Conservation (phyloP, 2,113 vertebrate genomes). For the Varanus salvator region DNA sequence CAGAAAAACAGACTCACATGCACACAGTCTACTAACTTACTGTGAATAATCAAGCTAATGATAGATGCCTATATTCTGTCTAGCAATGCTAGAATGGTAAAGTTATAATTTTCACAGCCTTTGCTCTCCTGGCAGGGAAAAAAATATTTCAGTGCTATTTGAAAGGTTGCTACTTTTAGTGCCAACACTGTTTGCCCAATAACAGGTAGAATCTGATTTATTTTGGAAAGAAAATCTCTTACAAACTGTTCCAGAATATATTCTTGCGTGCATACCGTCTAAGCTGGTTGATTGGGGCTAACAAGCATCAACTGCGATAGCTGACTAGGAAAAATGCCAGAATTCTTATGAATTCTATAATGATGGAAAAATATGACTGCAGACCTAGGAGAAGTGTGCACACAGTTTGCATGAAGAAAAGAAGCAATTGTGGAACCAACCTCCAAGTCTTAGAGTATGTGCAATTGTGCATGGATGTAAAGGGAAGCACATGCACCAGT, state of each 20-base stretch:
- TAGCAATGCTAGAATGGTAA: not conserved
- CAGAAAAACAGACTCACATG: not conserved
- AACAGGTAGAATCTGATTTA: not conserved
- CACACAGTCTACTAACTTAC: not conserved
- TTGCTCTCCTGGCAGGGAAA: not conserved
- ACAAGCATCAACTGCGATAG: not conserved
- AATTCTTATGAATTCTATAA: not conserved
- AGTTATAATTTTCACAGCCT: not conserved
- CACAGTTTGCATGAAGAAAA: not conserved
- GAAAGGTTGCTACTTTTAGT: not conserved
- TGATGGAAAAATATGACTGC: not conserved
- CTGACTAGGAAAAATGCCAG: not conserved
- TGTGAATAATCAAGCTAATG: not conserved
- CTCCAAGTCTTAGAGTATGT: not conserved
- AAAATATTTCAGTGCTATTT: not conserved
- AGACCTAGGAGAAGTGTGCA: not conserved
- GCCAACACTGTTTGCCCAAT: not conserved
- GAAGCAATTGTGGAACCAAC: not conserved
- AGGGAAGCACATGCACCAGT: no score
- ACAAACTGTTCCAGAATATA: not conserved
- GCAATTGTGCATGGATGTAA: no score
- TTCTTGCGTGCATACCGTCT: not conserved
- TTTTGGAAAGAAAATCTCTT: not conserved
- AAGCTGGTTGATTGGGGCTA: not conserved
- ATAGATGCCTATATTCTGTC: not conserved